These are phyloP conservation scores for Drosophila cardini DNA, from an alignment of 1,140 invertebrate genomes.

Conservation along the genomic window DNA sequence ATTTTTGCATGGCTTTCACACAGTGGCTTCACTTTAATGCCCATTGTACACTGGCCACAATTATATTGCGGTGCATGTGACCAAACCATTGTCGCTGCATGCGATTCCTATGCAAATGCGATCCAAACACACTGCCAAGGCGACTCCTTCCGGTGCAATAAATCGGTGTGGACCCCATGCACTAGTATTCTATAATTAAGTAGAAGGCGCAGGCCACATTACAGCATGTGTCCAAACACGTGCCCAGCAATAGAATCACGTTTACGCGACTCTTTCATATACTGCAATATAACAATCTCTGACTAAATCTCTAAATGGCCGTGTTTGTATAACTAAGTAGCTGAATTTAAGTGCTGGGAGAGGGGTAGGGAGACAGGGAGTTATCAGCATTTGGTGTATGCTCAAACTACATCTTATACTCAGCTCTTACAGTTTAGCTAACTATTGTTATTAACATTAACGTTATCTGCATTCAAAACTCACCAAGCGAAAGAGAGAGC, in stretches of 20 bases:
- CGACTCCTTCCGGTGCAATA: conserved; percentile 71
- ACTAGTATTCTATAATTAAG: conserved; percentile 75
- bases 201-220: conserved; percentile 46
- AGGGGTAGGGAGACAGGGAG: neutral
- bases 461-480: too few relatives aligned
- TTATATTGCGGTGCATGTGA: conserved; percentile 62
- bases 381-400: too few relatives aligned
- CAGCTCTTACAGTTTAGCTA: too few relatives aligned
- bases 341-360: neutral
- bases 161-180: conserved; percentile 47
- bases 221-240: conserved; percentile 39
- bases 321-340: conserved; percentile 1
- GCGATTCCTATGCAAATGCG: conserved; percentile 74
- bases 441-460: too few relatives aligned
- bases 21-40: conserved; percentile 77
- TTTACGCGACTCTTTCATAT: conserved; percentile 21
- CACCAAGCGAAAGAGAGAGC: too few relatives aligned
- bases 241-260: conserved; percentile 43
- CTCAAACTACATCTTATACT: too few relatives aligned
- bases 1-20: conserved; percentile 34
- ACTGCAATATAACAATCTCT: conserved; percentile 26
- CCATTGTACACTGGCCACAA: conserved; percentile 71
- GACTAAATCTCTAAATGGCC: conserved; percentile 13
- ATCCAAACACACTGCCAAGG: conserved; percentile 13
- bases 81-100: conserved; percentile 61